These are phyloP conservation scores for Hormaphis cornu DNA, from an alignment of 1,140 invertebrate species.

Conservation along the genomic window DNA sequence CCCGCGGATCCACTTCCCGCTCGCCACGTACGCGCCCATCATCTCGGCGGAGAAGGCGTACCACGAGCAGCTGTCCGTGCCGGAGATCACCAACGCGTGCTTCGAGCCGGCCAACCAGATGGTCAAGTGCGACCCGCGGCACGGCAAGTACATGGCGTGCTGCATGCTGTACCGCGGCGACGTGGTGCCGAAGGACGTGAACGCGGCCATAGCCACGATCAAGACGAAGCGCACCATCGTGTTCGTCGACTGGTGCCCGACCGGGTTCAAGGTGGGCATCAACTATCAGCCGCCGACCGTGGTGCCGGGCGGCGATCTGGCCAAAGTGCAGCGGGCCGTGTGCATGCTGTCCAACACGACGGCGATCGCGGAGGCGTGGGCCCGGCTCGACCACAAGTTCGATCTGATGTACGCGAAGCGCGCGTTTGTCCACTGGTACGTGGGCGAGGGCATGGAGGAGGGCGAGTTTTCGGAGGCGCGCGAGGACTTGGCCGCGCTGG, in stretches of 20 bases:
- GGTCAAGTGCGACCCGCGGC: too few relatives aligned
- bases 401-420: slow-evolving; percentile 71
- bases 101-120: slow-evolving; percentile 46
- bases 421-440: too few relatives aligned
- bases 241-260: slow-evolving; percentile 37
- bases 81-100: slow-evolving; percentile 3
- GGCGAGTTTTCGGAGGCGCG: slow-evolving; percentile 66
- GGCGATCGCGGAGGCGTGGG: slow-evolving; percentile 76
- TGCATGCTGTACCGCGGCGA: too few relatives aligned
- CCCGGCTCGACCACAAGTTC: slow-evolving; percentile 62
- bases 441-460: too few relatives aligned
- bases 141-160: too few relatives aligned
- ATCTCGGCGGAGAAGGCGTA: slow-evolving; percentile 66
- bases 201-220: slow-evolving; percentile 69
- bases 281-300: too few relatives aligned
- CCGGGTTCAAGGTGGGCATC: too few relatives aligned
- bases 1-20: slow-evolving; percentile 52
- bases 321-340: slow-evolving; percentile 53
- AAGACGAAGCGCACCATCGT: slow-evolving; percentile 56
- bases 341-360: slow-evolving; percentile 37
- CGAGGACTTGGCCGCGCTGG: slow-evolving; percentile 64
- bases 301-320: slow-evolving; percentile 62
- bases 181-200: slow-evolving; percentile 87
- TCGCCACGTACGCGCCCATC: slow-evolving; percentile 71
- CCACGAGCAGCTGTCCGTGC: slow-evolving; percentile 2